Percentiles rank a stretch among this genome's conserved stretches.
Evolutionary conservation across 1,140 invertebrate genomes (phyloP).

Genomic region (Ceratitis capitata): DNA sequence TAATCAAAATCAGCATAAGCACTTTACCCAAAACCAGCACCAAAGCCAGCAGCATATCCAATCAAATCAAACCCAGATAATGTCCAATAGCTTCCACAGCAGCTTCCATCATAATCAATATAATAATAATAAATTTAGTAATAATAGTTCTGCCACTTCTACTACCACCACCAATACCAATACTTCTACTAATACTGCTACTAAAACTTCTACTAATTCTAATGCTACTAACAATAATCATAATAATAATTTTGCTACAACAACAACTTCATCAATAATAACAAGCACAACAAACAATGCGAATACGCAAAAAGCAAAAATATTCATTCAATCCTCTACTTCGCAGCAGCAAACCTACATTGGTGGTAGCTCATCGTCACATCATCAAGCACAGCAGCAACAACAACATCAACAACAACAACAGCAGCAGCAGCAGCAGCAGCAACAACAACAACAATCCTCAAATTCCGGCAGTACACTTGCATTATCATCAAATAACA

Average conservation of each 20-base stretch:
- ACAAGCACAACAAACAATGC: conserved; percentile 39
- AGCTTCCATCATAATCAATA: conserved; percentile 34
- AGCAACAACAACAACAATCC: conserved; percentile 47
- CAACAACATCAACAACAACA: conserved; percentile 51
- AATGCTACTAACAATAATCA: conserved; percentile 41
- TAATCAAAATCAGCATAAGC: conserved; percentile 31
- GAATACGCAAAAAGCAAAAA: conserved; percentile 41
- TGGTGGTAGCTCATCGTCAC: conserved; percentile 44
- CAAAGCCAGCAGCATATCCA: conserved; percentile 28
- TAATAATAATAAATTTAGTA: conserved; percentile 40
- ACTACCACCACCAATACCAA: conserved; percentile 38
- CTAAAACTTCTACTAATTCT: neutral
- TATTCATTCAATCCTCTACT: conserved; percentile 45
- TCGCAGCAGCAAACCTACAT: conserved; percentile 52
- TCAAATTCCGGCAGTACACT: neutral
- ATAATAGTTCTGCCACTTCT: conserved; percentile 24
- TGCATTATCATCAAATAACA: conserved; percentile 40
- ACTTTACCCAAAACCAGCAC: conserved; percentile 16
- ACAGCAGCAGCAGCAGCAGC: conserved; percentile 53
- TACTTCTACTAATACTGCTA: conserved; percentile 23
- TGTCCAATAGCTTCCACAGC: conserved; percentile 37
- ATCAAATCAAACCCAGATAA: conserved; percentile 39
- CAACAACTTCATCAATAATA: conserved; percentile 43
- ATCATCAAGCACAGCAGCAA: conserved; percentile 53
- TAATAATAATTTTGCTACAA: conserved; percentile 41